Conservation (phyloP, 2,888 invertebrate species). For the Cyclophora albipunctata region DNA sequence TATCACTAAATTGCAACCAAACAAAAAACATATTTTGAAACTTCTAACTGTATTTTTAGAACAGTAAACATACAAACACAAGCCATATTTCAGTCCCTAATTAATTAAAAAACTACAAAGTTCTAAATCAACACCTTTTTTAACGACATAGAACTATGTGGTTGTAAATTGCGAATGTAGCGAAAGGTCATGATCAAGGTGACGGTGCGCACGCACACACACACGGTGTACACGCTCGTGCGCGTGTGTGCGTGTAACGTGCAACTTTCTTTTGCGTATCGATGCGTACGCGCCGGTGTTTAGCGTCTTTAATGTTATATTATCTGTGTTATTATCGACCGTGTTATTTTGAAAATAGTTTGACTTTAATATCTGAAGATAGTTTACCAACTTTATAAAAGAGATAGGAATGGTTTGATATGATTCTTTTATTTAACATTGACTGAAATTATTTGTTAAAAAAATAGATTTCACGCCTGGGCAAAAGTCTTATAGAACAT, state of each 20-base stretch:
- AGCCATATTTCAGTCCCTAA: no score
- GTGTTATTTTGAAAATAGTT: not conserved
- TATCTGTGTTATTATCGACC: not conserved
- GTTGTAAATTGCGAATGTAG: not conserved
- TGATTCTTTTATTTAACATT: constrained; percentile 9
- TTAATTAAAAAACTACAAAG: no score
- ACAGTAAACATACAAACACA: no score
- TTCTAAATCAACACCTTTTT: constrained; percentile 4
- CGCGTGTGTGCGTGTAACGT: constrained; percentile 18
- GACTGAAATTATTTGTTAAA: constrained; percentile 19
- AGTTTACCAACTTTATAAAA: not conserved
- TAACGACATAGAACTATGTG: not conserved
- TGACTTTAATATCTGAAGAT: not conserved
- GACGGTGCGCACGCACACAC: constrained; percentile 8
- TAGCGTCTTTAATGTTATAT: constrained; percentile 11
- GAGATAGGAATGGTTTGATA: not conserved
- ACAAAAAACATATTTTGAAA: no score
- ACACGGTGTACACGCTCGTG: constrained; percentile 3
- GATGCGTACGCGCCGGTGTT: constrained; percentile 17
- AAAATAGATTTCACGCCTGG: constrained; percentile 6
- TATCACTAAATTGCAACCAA: no score
- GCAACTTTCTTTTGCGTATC: constrained; percentile 34
- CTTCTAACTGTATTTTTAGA: no score
- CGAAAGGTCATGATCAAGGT: constrained; percentile 24
- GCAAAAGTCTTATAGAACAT: no score